These are phyloP conservation scores for Eurypyga helias DNA, from an alignment of 2,113 vertebrate genomes.

Conservation along the genomic window DNA sequence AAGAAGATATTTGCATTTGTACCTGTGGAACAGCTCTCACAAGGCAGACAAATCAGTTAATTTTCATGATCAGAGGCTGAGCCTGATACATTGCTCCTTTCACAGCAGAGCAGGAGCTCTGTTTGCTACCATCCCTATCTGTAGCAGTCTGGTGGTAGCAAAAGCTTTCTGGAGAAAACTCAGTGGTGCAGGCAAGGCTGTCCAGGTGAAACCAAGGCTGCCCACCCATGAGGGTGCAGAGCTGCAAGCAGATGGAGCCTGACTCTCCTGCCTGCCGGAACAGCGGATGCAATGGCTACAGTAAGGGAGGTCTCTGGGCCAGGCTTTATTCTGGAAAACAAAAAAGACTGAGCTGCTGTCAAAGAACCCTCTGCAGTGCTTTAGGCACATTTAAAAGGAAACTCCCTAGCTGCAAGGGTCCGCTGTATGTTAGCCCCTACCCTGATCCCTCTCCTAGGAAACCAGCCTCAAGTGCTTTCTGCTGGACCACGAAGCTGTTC, in stretches of 20 bases:
- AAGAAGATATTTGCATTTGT: background rate
- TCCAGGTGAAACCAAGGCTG: background rate
- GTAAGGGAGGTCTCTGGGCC: background rate
- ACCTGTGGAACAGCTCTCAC: background rate
- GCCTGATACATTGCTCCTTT: background rate
- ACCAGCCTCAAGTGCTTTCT: background rate
- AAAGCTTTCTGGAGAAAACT: background rate
- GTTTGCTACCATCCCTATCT: background rate
- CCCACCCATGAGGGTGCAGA: background rate
- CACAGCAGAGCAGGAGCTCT: background rate
- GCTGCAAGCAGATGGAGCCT: background rate
- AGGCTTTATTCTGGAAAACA: background rate
- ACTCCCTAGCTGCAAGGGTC: background rate
- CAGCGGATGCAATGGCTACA: fast-evolving
- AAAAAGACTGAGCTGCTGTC: background rate
- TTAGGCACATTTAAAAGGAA: background rate
- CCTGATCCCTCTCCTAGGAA: background rate
- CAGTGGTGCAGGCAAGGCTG: background rate
- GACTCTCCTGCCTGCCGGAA: background rate
- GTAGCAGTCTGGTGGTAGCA: background rate
- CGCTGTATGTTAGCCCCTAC: background rate
- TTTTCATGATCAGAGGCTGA: background rate
- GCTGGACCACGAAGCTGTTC: background rate
- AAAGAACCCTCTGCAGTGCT: background rate
- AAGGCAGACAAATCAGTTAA: background rate